Conservation (phyloP, 2,113 vertebrate species). For the Ranitomeya imitator region DNA sequence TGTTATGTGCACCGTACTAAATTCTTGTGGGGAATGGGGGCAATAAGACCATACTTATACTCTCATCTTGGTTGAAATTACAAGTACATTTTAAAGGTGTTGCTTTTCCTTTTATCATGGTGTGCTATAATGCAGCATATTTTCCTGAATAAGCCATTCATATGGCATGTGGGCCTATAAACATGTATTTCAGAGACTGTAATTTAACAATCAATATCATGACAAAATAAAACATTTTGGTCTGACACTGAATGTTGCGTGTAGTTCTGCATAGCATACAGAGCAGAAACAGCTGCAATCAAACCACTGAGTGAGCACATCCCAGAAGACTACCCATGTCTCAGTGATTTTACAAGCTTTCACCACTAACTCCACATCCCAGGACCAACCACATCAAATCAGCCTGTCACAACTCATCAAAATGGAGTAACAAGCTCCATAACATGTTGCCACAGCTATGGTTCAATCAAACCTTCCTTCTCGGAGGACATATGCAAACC, state of each 20-base stretch:
- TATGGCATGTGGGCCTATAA: not conserved
- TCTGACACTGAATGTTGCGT: not conserved
- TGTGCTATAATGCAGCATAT: too few relatives aligned
- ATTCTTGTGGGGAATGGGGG: too few relatives aligned
- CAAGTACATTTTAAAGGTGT: not conserved
- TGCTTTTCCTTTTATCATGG: not conserved
- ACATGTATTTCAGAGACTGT: not conserved
- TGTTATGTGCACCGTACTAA: too few relatives aligned
- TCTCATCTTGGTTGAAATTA: too few relatives aligned
- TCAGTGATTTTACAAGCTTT: constrained; percentile 36
- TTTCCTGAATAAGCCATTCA: not conserved
- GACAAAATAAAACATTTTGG: not conserved
- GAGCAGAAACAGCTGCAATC: constrained; percentile 3
- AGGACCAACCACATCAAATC: constrained; percentile 39
- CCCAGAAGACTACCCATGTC: constrained; percentile 16
- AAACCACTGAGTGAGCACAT: constrained; percentile 1
- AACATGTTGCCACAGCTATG: constrained; percentile 40
- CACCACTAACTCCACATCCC: constrained; percentile 10
- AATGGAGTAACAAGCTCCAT: constrained; percentile 27
- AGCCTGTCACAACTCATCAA: constrained; percentile 48
- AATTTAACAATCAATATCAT: not conserved
- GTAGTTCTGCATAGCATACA: constrained; percentile 5
- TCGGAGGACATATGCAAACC: constrained; percentile 26
- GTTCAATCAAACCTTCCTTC: constrained; percentile 33
- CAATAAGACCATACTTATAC: too few relatives aligned